A percentile compares a stretch with the other conserved stretches of the same genome.
Conservation (phyloP, 1,140 invertebrate species). For the Drosophila rhopaloa region DNA sequence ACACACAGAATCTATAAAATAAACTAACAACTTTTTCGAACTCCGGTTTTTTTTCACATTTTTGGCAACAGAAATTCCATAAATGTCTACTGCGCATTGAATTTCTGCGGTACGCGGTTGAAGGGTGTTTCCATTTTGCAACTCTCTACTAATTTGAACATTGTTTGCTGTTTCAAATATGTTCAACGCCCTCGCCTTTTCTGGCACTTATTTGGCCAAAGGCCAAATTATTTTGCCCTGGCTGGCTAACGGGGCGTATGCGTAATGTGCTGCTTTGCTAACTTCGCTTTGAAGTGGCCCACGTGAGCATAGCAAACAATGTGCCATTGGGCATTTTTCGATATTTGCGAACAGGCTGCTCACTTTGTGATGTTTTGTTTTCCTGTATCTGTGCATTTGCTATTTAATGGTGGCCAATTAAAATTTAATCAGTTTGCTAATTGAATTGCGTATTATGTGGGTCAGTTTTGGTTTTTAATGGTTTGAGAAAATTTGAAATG, state of each 20-base stretch:
- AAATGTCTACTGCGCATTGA: constrained; percentile 65
- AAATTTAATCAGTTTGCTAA: constrained; percentile 38
- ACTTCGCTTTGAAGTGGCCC: constrained; percentile 42
- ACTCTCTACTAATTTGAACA: constrained; percentile 42
- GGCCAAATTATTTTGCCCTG: constrained; percentile 51
- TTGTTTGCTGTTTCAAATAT: constrained; percentile 58
- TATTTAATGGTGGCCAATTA: constrained; percentile 39
- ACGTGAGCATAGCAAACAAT: constrained; percentile 25
- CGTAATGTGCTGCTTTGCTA: constrained; percentile 43
- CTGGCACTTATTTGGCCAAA: constrained; percentile 59
- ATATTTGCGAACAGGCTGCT: constrained; percentile 23
- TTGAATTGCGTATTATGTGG: constrained; percentile 30
- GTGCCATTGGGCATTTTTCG: constrained; percentile 27
- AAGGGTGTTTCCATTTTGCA: constrained; percentile 2
- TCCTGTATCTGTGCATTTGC: constrained; percentile 5
- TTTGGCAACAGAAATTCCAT: constrained; percentile 52
- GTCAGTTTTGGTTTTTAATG: constrained; percentile 3
- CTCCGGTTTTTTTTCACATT: constrained; percentile 14
- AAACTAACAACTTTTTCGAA: constrained; percentile 44
- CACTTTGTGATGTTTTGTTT: constrained; percentile 5
- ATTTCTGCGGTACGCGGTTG: constrained; percentile 36
- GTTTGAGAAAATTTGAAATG: not conserved
- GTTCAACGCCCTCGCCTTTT: constrained; percentile 49
- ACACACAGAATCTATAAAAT: constrained; percentile 28
- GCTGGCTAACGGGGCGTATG: constrained; percentile 55